These are phyloP conservation scores for Calidris pugnax DNA, from an alignment of 2,113 vertebrate genomes.

Conservation along the genomic window DNA sequence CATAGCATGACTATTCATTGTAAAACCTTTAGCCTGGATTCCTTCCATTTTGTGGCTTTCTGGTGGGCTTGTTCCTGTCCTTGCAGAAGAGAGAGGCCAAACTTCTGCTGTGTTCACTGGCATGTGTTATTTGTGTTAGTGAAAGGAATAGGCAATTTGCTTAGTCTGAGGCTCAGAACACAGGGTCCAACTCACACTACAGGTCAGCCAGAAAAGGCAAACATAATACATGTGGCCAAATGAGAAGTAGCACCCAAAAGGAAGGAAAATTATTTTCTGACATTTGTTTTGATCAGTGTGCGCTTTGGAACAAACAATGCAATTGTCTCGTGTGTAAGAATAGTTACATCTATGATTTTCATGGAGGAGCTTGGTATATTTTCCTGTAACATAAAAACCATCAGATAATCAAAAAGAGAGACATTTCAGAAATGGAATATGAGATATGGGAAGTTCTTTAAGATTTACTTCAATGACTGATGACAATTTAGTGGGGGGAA, in stretches of 20 bases:
- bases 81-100: neutral
- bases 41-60: neutral
- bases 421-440: neutral
- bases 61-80: neutral
- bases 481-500: neutral
- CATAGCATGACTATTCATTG: neutral
- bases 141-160: neutral
- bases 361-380: neutral
- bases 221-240: neutral
- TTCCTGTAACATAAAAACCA: neutral
- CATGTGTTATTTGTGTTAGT: neutral
- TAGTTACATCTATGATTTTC: neutral
- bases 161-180: neutral
- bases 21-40: constrained; percentile 15
- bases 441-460: neutral
- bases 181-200: neutral
- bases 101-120: neutral
- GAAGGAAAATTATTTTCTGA: neutral
- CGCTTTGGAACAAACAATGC: neutral
- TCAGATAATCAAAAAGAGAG: neutral
- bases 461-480: neutral
- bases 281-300: neutral
- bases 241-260: neutral
- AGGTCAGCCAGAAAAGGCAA: neutral
- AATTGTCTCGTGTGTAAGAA: neutral